Base-by-base conservation (phyloP, 2,113 vertebrate genomes). In the Mastomys coucha region DNA sequence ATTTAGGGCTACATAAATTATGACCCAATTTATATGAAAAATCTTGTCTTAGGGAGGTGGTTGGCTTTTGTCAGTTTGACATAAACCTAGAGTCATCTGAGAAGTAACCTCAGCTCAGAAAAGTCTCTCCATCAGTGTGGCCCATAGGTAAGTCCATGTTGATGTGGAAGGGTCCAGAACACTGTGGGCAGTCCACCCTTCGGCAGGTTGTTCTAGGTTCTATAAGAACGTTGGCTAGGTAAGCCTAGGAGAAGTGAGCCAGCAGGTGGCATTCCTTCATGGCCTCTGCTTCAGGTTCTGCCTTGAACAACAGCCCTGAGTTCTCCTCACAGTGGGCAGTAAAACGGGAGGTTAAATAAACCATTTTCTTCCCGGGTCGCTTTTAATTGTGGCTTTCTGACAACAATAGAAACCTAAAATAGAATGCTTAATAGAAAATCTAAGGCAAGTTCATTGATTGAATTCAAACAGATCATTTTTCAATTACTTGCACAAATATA, bases 361-460 rank as follows among this genome's bases (percentile, higher is more conserved):
- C 76, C 49, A 2, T 31, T 33, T 33, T 19, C 33, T 36, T 56
- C 49, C 16, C 31, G 36, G 53, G 51, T 5, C 22, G 33, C 31
- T 56, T 80, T 80, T 53, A 17, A 49, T 53, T 49, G 49, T 53
- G 17, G 17, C 3, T 80, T 80, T 80, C 19, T 56, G 33, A 36
- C 33, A 36, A 14, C 51, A 53, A 22, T 56, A 36, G 77, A 56
- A 80, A 56, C 19, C 51, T 31, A 36, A 33, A 36, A 10, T 36
- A 56, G 9, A 5, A 51, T 53, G 49, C 31, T 78, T 33, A 78
- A 31, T 19, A 36, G 49, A 16, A 70, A 90, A 88, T 89, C 42
- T 75, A 91, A 93, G 7, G 16, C 95, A 36, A 86, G 73, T 92
- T 92, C n/a, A 76, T 91, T 96, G 22, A 70, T 76, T 91, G 75